Conservation (phyloP, 2,113 vertebrate genomes). For the Ploceus nigricollis region DNA sequence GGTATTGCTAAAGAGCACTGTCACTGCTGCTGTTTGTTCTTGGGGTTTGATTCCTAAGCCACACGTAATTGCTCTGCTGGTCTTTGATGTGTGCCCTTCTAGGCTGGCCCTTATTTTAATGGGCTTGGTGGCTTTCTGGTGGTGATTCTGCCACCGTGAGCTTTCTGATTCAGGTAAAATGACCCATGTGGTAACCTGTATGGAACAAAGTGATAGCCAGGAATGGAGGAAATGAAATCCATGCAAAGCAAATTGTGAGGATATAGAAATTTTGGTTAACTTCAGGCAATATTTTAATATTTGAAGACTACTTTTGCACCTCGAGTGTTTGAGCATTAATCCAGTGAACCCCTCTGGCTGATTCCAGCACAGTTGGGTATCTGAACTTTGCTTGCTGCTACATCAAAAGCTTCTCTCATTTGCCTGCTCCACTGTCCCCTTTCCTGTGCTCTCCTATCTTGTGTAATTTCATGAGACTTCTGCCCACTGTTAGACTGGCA, state of each 20-base stretch:
- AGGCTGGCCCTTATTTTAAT: background rate
- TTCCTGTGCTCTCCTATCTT: background rate
- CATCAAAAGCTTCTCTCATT: background rate
- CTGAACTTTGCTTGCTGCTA: background rate
- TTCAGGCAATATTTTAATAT: background rate
- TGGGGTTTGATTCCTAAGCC: background rate
- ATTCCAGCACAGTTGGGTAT: background rate
- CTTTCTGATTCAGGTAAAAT: background rate
- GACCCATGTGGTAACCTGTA: background rate
- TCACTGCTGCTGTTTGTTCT: background rate
- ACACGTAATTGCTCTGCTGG: background rate
- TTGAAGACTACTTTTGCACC: background rate
- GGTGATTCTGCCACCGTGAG: background rate
- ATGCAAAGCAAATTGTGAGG: background rate
- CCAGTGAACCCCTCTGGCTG: background rate
- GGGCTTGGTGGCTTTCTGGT: background rate
- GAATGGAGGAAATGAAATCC: background rate
- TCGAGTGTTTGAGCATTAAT: background rate
- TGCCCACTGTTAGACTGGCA: background rate
- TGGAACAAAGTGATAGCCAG: background rate
- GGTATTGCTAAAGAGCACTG: background rate
- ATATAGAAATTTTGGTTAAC: background rate
- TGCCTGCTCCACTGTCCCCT: background rate
- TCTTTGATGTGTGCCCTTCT: background rate
- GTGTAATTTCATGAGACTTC: background rate